phyloP scores from a whole-genome alignment of 2,797 vertebrate genomes.

The Onychomys torridus region DNA sequence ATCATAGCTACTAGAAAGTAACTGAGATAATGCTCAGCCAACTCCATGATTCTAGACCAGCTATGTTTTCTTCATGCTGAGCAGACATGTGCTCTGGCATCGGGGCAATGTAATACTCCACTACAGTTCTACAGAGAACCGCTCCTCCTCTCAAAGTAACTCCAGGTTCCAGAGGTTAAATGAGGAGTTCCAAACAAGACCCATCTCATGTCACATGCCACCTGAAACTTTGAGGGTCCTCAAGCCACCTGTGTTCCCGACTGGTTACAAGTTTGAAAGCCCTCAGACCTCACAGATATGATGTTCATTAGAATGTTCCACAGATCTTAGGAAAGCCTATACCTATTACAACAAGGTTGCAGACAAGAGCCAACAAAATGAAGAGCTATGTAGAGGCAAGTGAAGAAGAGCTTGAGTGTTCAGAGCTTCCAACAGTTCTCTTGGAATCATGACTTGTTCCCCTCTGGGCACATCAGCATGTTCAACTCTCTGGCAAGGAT shows the following conservation, averaged over 20 bases:
- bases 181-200: neutral
- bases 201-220: neutral
- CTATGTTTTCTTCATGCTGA: neutral
- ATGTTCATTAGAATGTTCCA: neutral
- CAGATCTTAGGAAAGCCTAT: neutral
- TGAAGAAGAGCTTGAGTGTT: neutral
- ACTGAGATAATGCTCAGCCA: neutral
- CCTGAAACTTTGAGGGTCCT: neutral
- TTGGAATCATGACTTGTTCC: neutral
- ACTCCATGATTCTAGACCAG: neutral
- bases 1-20: neutral
- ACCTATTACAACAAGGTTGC: neutral
- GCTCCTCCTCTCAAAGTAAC: neutral
- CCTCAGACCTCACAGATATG: neutral
- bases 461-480: neutral
- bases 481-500: neutral
- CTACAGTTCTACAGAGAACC: neutral
- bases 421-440: neutral
- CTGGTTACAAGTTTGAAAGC: neutral
- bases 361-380: neutral
- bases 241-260: neutral
- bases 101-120: neutral
- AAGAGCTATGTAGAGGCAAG: neutral
- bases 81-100: neutral
- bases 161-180: neutral